Percentiles rank a stretch among this genome's conserved stretches.
phyloP scores from a whole-genome alignment of 2,113 vertebrate species.

The Paratilapia polleni region DNA sequence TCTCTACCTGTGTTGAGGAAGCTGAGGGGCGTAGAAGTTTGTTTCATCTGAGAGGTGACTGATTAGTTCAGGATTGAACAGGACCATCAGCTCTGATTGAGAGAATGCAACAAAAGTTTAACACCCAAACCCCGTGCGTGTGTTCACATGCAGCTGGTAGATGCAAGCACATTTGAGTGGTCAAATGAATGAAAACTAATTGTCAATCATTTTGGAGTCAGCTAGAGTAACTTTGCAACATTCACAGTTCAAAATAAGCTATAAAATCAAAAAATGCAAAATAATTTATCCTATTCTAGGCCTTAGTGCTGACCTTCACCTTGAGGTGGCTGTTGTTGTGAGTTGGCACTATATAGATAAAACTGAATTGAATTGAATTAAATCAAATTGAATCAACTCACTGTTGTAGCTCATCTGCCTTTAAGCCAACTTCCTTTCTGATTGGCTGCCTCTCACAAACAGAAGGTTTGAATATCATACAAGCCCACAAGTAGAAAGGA shows the following conservation, averaged over 20 bases:
- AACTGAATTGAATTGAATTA: neutral
- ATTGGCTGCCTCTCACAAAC: too few relatives aligned
- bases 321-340: neutral
- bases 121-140: neutral
- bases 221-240: neutral
- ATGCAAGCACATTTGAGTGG: neutral
- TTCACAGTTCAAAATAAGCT: neutral
- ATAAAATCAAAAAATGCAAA: neutral
- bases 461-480: constrained; percentile 4
- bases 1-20: constrained; percentile 55
- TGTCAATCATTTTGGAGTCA: neutral
- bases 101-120: constrained; percentile 1
- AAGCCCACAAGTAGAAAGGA: neutral
- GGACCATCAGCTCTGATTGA: constrained; percentile 71
- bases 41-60: constrained; percentile 32
- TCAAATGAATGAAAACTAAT: too few relatives aligned
- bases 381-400: too few relatives aligned
- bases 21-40: neutral
- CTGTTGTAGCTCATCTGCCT: too few relatives aligned
- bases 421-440: too few relatives aligned
- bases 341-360: neutral
- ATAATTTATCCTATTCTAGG: too few relatives aligned
- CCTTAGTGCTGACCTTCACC: neutral
- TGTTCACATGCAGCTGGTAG: too few relatives aligned
- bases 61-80: constrained; percentile 70